Evolutionary conservation across 2,113 vertebrate genomes (phyloP).

Genomic region (Leucosticte australis): DNA sequence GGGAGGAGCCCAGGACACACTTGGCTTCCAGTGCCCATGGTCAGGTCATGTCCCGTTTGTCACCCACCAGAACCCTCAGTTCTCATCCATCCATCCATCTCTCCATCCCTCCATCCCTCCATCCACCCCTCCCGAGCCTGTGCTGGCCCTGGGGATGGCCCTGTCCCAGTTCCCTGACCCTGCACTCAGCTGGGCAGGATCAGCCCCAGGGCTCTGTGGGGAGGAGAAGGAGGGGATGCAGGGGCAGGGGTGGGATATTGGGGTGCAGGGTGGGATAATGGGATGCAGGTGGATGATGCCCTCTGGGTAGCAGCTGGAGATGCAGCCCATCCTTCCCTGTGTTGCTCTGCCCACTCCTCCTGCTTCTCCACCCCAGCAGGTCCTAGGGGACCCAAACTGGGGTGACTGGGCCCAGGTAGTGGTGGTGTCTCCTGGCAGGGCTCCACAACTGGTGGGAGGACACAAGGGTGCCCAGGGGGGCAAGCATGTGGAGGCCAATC

Average conservation of each 20-base stretch:
- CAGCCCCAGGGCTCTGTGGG: background rate
- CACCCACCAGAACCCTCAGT: background rate
- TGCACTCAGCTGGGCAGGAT: background rate
- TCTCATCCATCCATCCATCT: background rate
- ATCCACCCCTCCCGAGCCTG: too few relatives aligned
- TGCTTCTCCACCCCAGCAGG: background rate
- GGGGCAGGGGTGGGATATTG: background rate
- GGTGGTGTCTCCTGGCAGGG: background rate
- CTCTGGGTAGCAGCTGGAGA: background rate
- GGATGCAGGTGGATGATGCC: background rate
- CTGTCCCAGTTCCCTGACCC: background rate
- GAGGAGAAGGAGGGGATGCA: background rate
- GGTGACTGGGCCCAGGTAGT: background rate
- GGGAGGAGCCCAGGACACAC: background rate
- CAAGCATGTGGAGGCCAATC: rapidly evolving
- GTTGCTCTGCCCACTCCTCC: background rate
- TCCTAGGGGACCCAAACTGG: background rate
- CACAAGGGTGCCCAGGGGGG: rapidly evolving
- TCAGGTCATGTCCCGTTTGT: background rate
- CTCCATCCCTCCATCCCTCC: background rate
- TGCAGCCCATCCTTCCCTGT: background rate
- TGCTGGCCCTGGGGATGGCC: background rate
- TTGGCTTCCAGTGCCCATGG: background rate
- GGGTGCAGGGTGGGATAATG: too few relatives aligned
- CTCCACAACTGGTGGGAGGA: rapidly evolving